Evolutionary conservation across 2,888 invertebrate species (phyloP).

Genomic region (Lasioglossum lativentre): DNA sequence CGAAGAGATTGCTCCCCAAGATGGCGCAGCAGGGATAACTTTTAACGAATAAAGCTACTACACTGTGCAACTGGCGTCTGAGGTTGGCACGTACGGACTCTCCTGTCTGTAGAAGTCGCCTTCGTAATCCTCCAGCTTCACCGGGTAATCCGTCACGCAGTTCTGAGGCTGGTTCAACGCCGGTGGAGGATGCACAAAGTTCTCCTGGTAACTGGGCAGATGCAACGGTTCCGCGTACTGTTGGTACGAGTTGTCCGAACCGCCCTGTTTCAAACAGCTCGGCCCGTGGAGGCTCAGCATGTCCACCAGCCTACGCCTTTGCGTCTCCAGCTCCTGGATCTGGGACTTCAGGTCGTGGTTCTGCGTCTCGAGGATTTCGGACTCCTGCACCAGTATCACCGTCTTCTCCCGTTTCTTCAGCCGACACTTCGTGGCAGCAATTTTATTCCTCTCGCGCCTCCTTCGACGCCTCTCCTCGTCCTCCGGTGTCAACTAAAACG

Average conservation of each 20-base stretch:
- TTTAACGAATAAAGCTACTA: constrained; percentile 68
- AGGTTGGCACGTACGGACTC: constrained; percentile 80
- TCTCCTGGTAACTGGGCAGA: constrained; percentile 82
- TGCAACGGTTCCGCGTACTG: constrained; percentile 79
- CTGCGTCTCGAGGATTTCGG: constrained; percentile 93
- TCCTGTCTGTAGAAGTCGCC: constrained; percentile 80
- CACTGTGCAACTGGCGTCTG: constrained; percentile 81
- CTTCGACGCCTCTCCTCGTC: constrained; percentile 95
- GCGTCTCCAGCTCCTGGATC: constrained; percentile 92
- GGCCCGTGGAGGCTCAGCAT: constrained; percentile 92
- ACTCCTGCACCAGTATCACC: constrained; percentile 93
- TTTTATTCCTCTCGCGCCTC: constrained; percentile 96
- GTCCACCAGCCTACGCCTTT: constrained; percentile 91
- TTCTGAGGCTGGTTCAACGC: constrained; percentile 80
- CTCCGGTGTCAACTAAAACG: constrained; percentile 92
- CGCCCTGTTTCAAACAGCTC: constrained; percentile 87
- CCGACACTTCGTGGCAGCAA: constrained; percentile 97
- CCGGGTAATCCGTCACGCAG: constrained; percentile 80
- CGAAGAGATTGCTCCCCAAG: constrained; percentile 18
- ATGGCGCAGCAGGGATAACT: constrained; percentile 49
- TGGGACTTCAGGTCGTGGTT: constrained; percentile 94
- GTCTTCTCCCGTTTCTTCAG: constrained; percentile 97
- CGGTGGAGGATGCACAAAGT: constrained; percentile 77
- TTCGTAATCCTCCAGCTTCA: constrained; percentile 82
- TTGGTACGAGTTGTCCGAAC: constrained; percentile 84